Evolutionary conservation across 53 echinoderm and acorn worm genomes (phyloP), one percentile per base, ranked within the genome.

Genomic region (Luidia sarsii): DNA sequence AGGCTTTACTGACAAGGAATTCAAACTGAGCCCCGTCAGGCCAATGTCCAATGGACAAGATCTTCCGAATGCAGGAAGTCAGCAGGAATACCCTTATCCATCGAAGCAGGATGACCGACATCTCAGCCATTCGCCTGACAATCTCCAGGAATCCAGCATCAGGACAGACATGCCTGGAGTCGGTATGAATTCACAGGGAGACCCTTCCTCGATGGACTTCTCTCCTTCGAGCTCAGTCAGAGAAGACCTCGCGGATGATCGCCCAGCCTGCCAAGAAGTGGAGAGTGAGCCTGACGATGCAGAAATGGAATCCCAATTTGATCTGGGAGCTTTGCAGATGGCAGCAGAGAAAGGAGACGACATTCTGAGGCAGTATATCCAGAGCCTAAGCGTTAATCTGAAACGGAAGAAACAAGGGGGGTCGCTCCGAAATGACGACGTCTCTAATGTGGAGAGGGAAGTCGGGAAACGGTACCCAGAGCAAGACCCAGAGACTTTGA

Each of bases 271-370:
- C n/a, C 69, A 49, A 50, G 50, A 70, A 31, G 63, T 48, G 15
- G 49, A 30, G 14, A 10, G 19, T 19, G 11, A 35, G 9, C 16
- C 8, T 7, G 77, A 77, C 0, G 50, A 64, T 43, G 14, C 35
- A 24, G 50, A 65, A 67, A 64, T 80, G 37, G 85, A 92, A 39
- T 65, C 65, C 4, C 65, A 77, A 29, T 88, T 96, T 80, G 86
- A 96, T 77, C 87, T 96, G 2, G 89, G 90, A 16, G 93, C 88
- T 2, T 57, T 96, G 30, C 92, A 93, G 55, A 68, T 57, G 19
- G 97, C 97, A 38, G 92, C 90, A 4, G 88, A 93, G 59, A 86
- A 91, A 64, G 93, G 97, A 1, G 93, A 96, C 73, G 97, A 93
- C 25, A 82, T 90, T 37, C 69, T 93, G 31, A 82, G 87, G 37